Conservation (phyloP, 2,113 vertebrate genomes). For the Cavia aperea region DNA sequence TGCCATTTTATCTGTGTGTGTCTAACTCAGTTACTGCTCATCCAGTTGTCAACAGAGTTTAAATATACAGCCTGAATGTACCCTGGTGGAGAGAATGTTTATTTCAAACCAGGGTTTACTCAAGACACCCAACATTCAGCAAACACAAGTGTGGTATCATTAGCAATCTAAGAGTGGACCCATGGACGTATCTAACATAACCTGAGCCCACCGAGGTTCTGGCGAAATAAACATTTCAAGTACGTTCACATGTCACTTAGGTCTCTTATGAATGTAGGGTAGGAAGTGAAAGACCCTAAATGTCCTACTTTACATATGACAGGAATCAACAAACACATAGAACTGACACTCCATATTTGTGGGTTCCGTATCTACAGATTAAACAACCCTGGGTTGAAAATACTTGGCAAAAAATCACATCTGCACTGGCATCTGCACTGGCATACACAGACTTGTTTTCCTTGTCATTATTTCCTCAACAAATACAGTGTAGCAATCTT, state of each 20-base stretch:
- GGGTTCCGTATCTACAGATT: not conserved
- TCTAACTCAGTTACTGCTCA: slow-evolving; percentile 23
- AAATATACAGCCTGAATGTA: not conserved
- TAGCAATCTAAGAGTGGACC: not conserved
- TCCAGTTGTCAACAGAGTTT: not conserved
- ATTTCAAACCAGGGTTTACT: slow-evolving; percentile 1
- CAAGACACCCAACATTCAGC: not conserved
- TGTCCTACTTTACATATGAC: not conserved
- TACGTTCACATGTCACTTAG: rapidly evolving
- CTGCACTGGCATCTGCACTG: not conserved
- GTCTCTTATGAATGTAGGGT: not conserved
- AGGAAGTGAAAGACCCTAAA: not conserved
- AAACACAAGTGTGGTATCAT: not conserved
- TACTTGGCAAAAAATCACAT: not conserved
- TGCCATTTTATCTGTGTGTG: slow-evolving; percentile 16
- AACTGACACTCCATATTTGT: no score
- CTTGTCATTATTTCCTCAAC: not conserved
- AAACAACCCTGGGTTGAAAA: not conserved
- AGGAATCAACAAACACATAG: not conserved
- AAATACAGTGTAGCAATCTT: not conserved
- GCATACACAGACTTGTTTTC: not conserved
- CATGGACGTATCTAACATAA: not conserved
- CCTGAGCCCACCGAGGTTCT: not conserved
- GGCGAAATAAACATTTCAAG: not conserved
- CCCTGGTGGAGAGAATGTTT: not conserved